phyloP scores from a whole-genome alignment of 2,113 vertebrate genomes.

The Syngnathus floridae region DNA sequence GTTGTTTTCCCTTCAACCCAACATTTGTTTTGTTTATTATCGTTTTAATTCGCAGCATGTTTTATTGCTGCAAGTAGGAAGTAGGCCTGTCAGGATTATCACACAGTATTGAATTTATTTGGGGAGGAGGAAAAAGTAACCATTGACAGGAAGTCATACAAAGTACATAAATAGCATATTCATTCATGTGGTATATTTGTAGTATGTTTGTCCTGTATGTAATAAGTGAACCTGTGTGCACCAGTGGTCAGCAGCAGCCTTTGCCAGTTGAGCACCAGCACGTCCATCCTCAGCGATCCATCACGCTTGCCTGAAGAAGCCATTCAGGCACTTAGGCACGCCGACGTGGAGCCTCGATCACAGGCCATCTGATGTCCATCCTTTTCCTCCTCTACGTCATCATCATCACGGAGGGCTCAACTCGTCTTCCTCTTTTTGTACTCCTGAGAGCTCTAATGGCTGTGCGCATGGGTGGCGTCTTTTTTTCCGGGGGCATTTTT shows the following conservation, averaged over 20 bases:
- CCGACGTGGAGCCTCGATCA: conserved; percentile 59
- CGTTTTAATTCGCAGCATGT: no score
- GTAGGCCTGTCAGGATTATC: no score
- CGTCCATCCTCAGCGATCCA: conserved; percentile 84
- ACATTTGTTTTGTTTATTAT: no score
- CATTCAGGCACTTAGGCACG: conserved; percentile 65
- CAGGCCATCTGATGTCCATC: conserved; percentile 5
- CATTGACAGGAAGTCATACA: no score
- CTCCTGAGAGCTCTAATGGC: not conserved
- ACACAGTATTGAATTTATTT: no score
- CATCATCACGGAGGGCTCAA: not conserved
- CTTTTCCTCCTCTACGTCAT: not conserved
- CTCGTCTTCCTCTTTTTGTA: conserved; percentile 16
- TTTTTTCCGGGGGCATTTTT: no score
- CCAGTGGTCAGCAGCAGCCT: conserved; percentile 85
- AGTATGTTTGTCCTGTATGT: not conserved
- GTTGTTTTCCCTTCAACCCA: no score
- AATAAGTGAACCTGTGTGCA: not conserved
- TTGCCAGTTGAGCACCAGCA: conserved; percentile 82
- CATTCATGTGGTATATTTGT: not conserved
- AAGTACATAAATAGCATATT: no score
- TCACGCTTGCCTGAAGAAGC: conserved; percentile 82
- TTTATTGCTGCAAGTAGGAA: no score
- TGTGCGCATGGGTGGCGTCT: no score
- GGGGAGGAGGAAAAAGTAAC: not conserved